Conservation (phyloP, 1,140 invertebrate genomes). For the Odontomachus brunneus region DNA sequence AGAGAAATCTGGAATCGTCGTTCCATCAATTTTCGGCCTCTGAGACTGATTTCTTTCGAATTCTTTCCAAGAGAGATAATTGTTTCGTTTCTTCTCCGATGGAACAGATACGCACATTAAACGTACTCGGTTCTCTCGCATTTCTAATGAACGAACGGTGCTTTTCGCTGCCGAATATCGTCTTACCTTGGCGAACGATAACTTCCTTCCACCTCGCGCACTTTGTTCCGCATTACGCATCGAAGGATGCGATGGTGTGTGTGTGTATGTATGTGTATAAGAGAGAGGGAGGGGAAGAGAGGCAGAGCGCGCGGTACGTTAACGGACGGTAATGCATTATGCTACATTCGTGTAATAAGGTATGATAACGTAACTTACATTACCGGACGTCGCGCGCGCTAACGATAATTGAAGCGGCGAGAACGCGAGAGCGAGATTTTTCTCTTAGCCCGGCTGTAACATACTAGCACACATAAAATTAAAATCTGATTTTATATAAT, state of each 20-base stretch:
- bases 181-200: slow-evolving; percentile 41
- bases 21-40: too few relatives aligned
- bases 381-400: slow-evolving; percentile 53
- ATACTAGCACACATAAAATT: slow-evolving; percentile 55
- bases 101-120: background rate
- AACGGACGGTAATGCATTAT: slow-evolving; percentile 60
- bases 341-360: slow-evolving; percentile 60
- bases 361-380: slow-evolving; percentile 60
- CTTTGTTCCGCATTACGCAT: slow-evolving; percentile 43
- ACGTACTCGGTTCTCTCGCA: background rate
- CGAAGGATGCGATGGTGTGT: slow-evolving; percentile 35
- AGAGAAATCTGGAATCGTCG: too few relatives aligned
- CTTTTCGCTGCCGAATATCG: slow-evolving; percentile 45
- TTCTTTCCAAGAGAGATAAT: too few relatives aligned
- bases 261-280: too few relatives aligned
- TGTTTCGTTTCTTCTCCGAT: too few relatives aligned
- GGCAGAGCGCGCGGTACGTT: slow-evolving; percentile 31
- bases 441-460: slow-evolving; percentile 44
- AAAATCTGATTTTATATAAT: slow-evolving; percentile 55
- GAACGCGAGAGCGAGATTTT: slow-evolving; percentile 54
- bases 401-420: slow-evolving; percentile 60
- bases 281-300: slow-evolving; percentile 20
- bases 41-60: too few relatives aligned
- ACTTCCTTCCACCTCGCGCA: slow-evolving; percentile 35
- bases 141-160: slow-evolving; percentile 30